Percentiles rank a stretch among this genome's conserved stretches.
Conservation (phyloP, 1,140 invertebrate genomes). For the Tribolium castaneum region DNA sequence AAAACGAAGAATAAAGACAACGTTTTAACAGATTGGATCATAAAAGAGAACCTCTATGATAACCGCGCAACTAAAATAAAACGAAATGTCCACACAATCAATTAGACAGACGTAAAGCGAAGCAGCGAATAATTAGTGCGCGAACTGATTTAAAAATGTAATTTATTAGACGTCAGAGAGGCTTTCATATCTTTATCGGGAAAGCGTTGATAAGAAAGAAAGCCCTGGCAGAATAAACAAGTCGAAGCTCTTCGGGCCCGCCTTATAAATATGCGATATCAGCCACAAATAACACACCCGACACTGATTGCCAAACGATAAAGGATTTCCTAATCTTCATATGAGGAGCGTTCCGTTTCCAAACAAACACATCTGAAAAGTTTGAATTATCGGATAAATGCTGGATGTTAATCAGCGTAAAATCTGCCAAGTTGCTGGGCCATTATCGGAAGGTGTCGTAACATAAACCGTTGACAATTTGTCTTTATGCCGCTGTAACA, state of each 20-base stretch:
- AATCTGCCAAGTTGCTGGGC: conserved; percentile 26
- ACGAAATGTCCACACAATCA: conserved; percentile 1
- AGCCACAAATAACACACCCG: conserved; percentile 35
- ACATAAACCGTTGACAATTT: conserved; percentile 39
- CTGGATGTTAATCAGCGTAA: conserved; percentile 1
- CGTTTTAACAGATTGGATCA: conserved; percentile 41
- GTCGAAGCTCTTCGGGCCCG: conserved; percentile 28
- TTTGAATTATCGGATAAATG: not conserved
- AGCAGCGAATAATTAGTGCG: not conserved
- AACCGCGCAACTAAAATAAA: conserved; percentile 19
- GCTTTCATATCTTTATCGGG: conserved; percentile 34
- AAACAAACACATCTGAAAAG: not conserved
- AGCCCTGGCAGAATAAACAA: conserved; percentile 43
- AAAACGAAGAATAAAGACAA: conserved; percentile 41
- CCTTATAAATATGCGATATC: conserved; percentile 42
- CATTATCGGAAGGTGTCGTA: conserved; percentile 30
- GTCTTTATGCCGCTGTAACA: conserved; percentile 33
- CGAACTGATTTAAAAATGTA: conserved; percentile 28
- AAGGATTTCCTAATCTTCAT: conserved; percentile 17
- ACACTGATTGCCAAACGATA: conserved; percentile 33
- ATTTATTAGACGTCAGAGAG: conserved; percentile 14
- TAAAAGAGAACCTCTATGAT: conserved; percentile 15
- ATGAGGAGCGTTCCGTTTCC: not conserved
- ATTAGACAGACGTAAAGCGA: not conserved
- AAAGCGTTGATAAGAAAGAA: conserved; percentile 37